Evolutionary conservation across 2,888 invertebrate species (phyloP), one percentile per base, ranked within the genome.

Genomic region (Conus canariensis): DNA sequence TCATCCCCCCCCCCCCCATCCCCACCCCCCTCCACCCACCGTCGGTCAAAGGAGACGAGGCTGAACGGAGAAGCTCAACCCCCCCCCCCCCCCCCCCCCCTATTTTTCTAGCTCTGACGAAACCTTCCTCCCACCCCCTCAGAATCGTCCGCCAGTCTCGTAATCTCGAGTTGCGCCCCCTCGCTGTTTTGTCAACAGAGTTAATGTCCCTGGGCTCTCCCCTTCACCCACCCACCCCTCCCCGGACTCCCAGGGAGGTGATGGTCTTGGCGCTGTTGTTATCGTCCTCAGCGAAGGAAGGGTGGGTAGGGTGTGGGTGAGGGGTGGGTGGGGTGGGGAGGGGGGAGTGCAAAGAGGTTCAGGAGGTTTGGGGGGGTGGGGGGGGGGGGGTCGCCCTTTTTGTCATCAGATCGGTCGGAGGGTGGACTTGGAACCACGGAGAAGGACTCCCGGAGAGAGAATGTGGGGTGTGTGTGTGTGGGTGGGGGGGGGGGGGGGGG

Each of bases 111-210:
- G 58, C 82, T 83, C 82, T 83, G 82, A 83, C 82, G 82, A 83
- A 83, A 83, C 82, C 82, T 22, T 64, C 64, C 64, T 19, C 70
- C 14, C 70, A 70, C n/a, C 45, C 45, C 45, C 45, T 45, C 45
- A 45, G 45, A 83, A 80, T 80, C 80, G 45, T 45, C 80, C 25
- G 19, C n/a, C 19, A 19, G 7, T 22, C 9, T 83, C 82, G 58
- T 83, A 83, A 83, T 83, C 82, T 83, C 82, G 19, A 83, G 88
- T 88, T 59, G 88, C 82, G 64, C 80, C 88, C 88, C 88, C 82
- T 88, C 25, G 82, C 82, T 88, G 88, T 45, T 88, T 88, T 25
- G 88, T 77, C 88, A 88, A 88, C 88, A 88, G 88, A 88, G 88
- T 88, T 88, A 88, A 88, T 88, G 88, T 80, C 58, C 88, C 77